Conservation (phyloP, 53 echinoderm and acorn worm genomes). For the Crossaster papposus region DNA sequence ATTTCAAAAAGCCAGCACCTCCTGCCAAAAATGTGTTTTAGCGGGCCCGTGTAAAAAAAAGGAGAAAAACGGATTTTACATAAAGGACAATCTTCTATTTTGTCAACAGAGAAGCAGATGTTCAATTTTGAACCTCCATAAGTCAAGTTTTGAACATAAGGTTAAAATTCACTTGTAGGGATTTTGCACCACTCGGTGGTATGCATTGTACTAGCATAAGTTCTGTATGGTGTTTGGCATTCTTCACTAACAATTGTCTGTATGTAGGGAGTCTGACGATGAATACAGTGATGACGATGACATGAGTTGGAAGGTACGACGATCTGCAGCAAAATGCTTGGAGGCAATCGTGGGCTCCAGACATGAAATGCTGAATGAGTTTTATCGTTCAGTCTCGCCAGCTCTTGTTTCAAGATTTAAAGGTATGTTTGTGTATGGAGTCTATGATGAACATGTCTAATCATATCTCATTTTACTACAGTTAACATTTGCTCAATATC, state of each 20-base stretch:
- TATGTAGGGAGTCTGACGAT: constrained; percentile 91
- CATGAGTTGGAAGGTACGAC: constrained; percentile 99
- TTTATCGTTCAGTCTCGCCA: constrained; percentile 92
- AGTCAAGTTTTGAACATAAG: too few species aligned
- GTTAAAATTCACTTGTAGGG: too few species aligned
- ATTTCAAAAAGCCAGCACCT: neutral
- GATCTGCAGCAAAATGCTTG: constrained; percentile 96
- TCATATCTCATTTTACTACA: neutral
- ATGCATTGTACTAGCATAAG: neutral
- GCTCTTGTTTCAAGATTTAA: constrained; percentile 95
- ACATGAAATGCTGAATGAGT: constrained; percentile 94
- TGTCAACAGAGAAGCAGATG: too few species aligned
- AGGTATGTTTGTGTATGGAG: constrained; percentile 58
- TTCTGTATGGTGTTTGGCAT: neutral
- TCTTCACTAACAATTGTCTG: neutral
- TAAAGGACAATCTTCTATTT: too few species aligned
- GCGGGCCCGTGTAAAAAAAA: too few species aligned
- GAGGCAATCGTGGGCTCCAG: constrained; percentile 94
- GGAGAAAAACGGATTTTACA: too few species aligned
- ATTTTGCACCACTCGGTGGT: too few species aligned
- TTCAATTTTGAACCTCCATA: too few species aligned
- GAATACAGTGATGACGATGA: constrained; percentile 99
- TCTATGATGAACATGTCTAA: neutral
- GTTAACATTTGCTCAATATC: neutral
- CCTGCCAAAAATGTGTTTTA: neutral